Percentiles rank a stretch among this genome's conserved stretches.
Conservation (phyloP, 2,113 vertebrate species). For the Amphilophus citrinellus region DNA sequence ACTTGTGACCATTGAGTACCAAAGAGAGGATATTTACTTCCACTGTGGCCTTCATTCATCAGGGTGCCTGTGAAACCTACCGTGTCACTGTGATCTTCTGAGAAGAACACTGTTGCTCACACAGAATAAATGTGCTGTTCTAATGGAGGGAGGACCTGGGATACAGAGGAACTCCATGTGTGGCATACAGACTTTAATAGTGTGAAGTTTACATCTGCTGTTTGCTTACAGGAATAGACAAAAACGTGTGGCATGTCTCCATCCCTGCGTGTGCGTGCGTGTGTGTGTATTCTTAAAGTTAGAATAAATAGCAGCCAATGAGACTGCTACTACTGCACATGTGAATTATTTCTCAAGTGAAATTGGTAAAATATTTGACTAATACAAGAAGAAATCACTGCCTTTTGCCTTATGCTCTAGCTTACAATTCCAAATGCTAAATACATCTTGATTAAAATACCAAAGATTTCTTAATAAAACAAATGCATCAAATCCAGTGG, state of each 20-base stretch:
- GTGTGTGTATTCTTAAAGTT: constrained; percentile 7
- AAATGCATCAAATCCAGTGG: constrained; percentile 5
- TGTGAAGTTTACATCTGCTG: constrained; percentile 69
- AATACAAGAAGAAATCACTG: constrained; percentile 47
- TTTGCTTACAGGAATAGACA: constrained; percentile 31
- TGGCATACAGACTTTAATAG: constrained; percentile 52
- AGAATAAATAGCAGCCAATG: neutral
- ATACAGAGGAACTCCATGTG: constrained; percentile 5
- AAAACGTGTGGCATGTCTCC: neutral
- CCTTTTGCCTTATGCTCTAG: constrained; percentile 11
- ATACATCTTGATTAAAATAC: neutral
- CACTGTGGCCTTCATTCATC: neutral
- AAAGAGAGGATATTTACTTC: neutral
- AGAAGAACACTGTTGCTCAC: neutral
- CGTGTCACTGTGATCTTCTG: neutral
- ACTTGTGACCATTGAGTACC: constrained; percentile 83
- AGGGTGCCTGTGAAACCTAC: neutral
- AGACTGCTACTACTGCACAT: constrained; percentile 24
- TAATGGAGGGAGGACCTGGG: constrained; percentile 12
- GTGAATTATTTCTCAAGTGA: constrained; percentile 50
- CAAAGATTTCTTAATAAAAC: constrained; percentile 54
- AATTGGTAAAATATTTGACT: constrained; percentile 45
- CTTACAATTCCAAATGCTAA: neutral
- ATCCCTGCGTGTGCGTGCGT: neutral
- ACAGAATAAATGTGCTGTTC: constrained; percentile 1